Evolutionary conservation across 2,797 vertebrate genomes (phyloP), one percentile per base, ranked within the genome.

Genomic region (Orestias chungarensis): DNA sequence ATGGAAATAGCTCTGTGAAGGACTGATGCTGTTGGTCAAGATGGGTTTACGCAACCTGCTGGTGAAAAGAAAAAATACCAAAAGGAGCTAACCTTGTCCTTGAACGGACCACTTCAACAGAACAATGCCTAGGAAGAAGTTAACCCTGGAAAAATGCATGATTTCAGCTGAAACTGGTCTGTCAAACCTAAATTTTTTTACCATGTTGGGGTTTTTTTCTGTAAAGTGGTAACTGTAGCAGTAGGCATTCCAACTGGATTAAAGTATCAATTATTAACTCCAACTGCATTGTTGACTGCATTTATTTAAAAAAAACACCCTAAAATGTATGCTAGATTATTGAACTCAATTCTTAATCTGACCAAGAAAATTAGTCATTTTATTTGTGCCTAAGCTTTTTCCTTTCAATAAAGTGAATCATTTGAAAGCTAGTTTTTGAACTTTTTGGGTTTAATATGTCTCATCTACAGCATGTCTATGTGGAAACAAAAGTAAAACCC

Each of bases 41-140:
- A 57, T 50, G 11, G 57, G 54, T 47, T 69, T 18, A 35, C 38
- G 25, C n/a, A 40, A 23, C 38, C 25, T 17, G 14, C 55, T 35
- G 29, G 25, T 9, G 7, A 27, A 23, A 42, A 38, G 31, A 50
- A 31, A 59, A 38, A 33, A n/a, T 3, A 40, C 33, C 23, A 20
- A 59, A 59, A 5, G 20, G 31, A 35, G 20, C 59, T n/a, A 40
- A 62, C 59, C 59, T 61, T 61, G 57, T 33, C 57, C 57, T 40
- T 40, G 33, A 62, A 14, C 2, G 20, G 20, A 15, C 31, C 2
- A 20, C 35, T 40, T 40, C 5, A 4, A 14, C 35, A 23, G 57
- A 40, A 40, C 6, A 40, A 23, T 40, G 59, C 59, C n/a, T n/a
- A 7, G 23, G 35, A 62, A 62, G n/a, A 23, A 38, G 17, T 38